phyloP scores from a whole-genome alignment of 1,140 invertebrate species.

The Drosophila tani region DNA sequence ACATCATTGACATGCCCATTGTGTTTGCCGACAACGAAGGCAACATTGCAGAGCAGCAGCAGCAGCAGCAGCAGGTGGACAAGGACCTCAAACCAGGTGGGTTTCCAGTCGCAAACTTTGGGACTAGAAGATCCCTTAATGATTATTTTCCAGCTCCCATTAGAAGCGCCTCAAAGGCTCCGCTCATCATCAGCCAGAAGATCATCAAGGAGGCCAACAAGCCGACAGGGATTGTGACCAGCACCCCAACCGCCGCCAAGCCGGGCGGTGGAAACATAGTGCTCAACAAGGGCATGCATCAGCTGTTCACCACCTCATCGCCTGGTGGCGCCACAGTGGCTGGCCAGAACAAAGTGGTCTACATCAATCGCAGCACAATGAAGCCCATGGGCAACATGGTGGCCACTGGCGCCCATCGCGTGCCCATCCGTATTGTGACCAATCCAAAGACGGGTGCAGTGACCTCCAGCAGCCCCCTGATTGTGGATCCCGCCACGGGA shows the following conservation, averaged over 20 bases:
- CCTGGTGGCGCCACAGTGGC: slow-evolving; percentile 15
- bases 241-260: slow-evolving; percentile 17
- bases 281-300: slow-evolving; percentile 72
- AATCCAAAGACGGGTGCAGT: slow-evolving; percentile 44
- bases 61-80: slow-evolving; percentile 32
- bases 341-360: slow-evolving; percentile 68
- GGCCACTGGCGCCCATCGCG: slow-evolving; percentile 1
- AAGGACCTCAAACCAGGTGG: slow-evolving; percentile 45
- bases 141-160: slow-evolving; percentile 8
- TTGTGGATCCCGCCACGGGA: slow-evolving; percentile 48
- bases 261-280: slow-evolving; percentile 60
- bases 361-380: slow-evolving; percentile 76
- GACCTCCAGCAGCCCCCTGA: slow-evolving; percentile 28
- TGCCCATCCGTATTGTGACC: slow-evolving; percentile 69
- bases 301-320: slow-evolving; percentile 48
- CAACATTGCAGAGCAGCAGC: slow-evolving; percentile 63
- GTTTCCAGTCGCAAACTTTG: background rate
- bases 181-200: slow-evolving; percentile 79
- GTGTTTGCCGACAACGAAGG: slow-evolving; percentile 88
- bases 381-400: slow-evolving; percentile 56
- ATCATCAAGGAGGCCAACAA: slow-evolving; percentile 72
- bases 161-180: slow-evolving; percentile 31
- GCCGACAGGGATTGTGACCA: slow-evolving; percentile 13
- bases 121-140: background rate
- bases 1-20: slow-evolving; percentile 89